Percentiles rank a stretch among this genome's conserved stretches.
phyloP scores from a whole-genome alignment of 1,140 invertebrate species.

The Microplitis mediator region DNA sequence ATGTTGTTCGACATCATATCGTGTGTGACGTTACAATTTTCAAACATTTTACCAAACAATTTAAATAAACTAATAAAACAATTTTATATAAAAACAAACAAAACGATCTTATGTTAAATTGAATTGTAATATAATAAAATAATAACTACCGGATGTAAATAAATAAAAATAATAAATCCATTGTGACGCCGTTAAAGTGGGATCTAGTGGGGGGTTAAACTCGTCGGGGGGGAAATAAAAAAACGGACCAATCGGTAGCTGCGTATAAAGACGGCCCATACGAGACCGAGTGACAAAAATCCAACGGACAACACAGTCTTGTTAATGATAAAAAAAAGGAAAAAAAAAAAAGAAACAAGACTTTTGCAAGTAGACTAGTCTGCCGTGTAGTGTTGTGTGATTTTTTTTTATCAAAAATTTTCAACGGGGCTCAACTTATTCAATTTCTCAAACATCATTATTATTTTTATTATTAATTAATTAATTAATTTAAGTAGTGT shows the following conservation, averaged over 20 bases:
- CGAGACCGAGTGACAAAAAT: background rate
- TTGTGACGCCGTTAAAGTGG: background rate
- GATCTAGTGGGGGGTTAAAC: background rate
- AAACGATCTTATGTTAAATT: background rate
- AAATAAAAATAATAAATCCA: background rate
- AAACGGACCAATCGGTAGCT: constrained; percentile 7
- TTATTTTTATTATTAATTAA: too few relatives aligned
- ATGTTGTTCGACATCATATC: background rate
- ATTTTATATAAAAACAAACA: background rate
- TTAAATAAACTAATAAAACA: background rate
- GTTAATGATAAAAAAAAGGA: background rate
- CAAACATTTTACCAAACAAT: background rate
- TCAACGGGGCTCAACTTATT: too few relatives aligned
- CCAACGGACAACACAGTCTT: background rate
- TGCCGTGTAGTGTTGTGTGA: too few relatives aligned
- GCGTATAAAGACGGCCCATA: background rate
- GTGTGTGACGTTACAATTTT: background rate
- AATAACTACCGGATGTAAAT: background rate
- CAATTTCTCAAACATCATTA: too few relatives aligned
- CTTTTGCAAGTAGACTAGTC: too few relatives aligned
- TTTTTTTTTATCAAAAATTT: too few relatives aligned
- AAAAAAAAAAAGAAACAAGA: background rate
- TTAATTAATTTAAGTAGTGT: too few relatives aligned
- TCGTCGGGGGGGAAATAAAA: background rate
- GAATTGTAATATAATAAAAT: background rate